A percentile compares a stretch with the other conserved stretches of the same genome.
Conservation (phyloP, 1,140 invertebrate genomes). For the Prorops nasuta region DNA sequence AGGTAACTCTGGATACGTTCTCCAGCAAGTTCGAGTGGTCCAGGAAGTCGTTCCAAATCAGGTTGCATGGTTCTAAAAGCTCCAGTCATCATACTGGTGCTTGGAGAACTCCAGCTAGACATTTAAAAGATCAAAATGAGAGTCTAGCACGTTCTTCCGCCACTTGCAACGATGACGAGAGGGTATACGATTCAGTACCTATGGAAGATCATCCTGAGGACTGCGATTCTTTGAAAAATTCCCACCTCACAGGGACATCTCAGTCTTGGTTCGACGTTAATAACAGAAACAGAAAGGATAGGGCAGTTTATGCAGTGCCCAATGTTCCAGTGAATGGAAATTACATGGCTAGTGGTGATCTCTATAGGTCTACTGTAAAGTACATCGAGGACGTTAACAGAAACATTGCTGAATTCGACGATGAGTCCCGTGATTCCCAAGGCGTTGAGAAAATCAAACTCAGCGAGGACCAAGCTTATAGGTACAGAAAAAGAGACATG, state of each 20-base stretch:
- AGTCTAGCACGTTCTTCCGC: neutral
- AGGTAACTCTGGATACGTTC: conserved; percentile 42
- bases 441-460: conserved; percentile 39
- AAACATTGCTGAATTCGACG: conserved; percentile 49
- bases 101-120: too few relatives aligned
- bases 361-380: conserved; percentile 40
- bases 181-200: conserved; percentile 25
- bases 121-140: too few relatives aligned
- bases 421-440: conserved; percentile 27
- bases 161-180: conserved; percentile 11
- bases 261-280: neutral
- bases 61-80: too few relatives aligned
- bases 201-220: conserved; percentile 4
- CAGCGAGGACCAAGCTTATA: conserved; percentile 11
- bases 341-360: conserved; percentile 46
- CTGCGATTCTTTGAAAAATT: neutral
- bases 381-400: conserved; percentile 51
- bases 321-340: conserved; percentile 33
- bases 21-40: conserved; percentile 14
- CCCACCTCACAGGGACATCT: neutral
- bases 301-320: conserved; percentile 39
- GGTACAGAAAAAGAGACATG: conserved; percentile 37
- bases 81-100: too few relatives aligned
- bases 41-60: too few relatives aligned
- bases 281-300: neutral